Percentiles rank a stretch among this genome's conserved stretches.
These are phyloP conservation scores for Lota lota DNA, from an alignment of 2,113 vertebrate species.

Conservation along the genomic window DNA sequence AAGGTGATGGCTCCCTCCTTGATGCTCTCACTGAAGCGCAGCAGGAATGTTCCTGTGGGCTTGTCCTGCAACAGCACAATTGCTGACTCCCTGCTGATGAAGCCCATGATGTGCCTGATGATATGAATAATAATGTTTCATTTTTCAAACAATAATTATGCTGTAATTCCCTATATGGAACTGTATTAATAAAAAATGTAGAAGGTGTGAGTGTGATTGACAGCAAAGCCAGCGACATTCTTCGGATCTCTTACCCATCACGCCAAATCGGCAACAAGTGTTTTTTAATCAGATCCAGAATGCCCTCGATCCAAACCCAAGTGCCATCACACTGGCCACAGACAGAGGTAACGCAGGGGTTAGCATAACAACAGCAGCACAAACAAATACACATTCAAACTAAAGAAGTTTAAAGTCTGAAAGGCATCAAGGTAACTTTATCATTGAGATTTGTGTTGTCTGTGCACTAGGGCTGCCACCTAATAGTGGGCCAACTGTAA, in stretches of 20 bases:
- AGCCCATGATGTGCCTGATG: slow-evolving; percentile 86
- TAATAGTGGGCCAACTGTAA: no score
- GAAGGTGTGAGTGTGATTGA: neutral
- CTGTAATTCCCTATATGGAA: no score
- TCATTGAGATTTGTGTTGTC: no score
- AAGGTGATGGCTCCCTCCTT: slow-evolving; percentile 91
- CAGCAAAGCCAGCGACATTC: neutral
- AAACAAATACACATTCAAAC: no score
- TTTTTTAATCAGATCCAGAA: slow-evolving; percentile 90
- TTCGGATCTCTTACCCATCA: slow-evolving; percentile 80
- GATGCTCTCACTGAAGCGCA: slow-evolving; percentile 92
- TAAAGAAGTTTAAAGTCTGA: no score
- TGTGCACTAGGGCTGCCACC: no score
- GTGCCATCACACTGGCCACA: slow-evolving; percentile 76
- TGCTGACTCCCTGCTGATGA: slow-evolving; percentile 84
- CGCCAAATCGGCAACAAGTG: slow-evolving; percentile 86
- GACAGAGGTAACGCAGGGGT: neutral
- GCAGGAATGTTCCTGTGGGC: slow-evolving; percentile 82
- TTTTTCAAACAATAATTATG: no score
- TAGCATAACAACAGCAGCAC: no score
- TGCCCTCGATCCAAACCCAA: slow-evolving; percentile 93
- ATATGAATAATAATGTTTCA: no score
- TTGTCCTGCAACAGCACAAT: slow-evolving; percentile 75
- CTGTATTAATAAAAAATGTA: no score
- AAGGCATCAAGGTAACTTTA: no score